Evolutionary conservation across 1,140 invertebrate genomes (phyloP).

Genomic region (Gryllus bimaculatus): DNA sequence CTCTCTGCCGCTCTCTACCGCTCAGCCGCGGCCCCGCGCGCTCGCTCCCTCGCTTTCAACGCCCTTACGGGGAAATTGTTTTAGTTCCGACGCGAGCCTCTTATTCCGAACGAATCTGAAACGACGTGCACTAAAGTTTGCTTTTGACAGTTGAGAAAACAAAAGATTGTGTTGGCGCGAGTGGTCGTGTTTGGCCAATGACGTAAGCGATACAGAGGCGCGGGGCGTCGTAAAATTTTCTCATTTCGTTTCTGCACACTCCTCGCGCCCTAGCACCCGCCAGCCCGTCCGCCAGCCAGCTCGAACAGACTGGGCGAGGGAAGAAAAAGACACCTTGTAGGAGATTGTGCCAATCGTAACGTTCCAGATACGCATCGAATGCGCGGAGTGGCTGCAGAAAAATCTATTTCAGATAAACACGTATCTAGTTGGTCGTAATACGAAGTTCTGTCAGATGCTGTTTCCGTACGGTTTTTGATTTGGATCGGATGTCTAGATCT

Average conservation of each 20-base stretch:
- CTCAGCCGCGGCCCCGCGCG: background rate
- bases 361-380: background rate
- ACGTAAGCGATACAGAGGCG: background rate
- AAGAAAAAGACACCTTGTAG: background rate
- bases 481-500: no score
- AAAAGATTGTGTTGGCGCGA: background rate
- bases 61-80: background rate
- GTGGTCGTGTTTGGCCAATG: background rate
- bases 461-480: no score
- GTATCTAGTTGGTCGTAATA: no score
- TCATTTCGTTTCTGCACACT: background rate
- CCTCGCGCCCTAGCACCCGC: background rate
- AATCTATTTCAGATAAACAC: no score
- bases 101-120: background rate
- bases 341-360: background rate
- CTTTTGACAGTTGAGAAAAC: background rate
- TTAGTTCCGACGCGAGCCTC: background rate
- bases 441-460: no score
- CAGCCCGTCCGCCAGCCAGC: background rate
- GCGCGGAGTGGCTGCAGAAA: no score
- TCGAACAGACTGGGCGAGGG: background rate
- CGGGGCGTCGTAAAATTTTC: background rate
- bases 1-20: no score
- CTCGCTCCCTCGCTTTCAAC: background rate
- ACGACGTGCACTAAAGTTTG: conserved; percentile 3